These are phyloP conservation scores for Steinernema hermaphroditum DNA, from an alignment of 2,888 invertebrate species.

Conservation along the genomic window DNA sequence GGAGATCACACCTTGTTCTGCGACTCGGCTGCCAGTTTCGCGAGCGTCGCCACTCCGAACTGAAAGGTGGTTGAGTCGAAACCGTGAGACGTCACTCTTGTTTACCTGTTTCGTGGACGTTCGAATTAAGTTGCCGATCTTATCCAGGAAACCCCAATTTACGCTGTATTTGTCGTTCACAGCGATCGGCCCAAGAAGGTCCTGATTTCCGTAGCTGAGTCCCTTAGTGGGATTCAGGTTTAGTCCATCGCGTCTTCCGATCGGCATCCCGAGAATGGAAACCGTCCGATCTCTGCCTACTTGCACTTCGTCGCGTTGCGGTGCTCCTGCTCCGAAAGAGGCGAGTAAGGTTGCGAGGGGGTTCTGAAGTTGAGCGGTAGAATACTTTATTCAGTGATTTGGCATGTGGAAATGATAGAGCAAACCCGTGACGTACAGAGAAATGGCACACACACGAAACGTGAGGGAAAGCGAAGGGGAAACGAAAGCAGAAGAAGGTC, in stretches of 20 bases:
- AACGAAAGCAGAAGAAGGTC: not conserved
- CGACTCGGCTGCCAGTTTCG: not conserved
- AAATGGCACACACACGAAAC: slow-evolving; percentile 2
- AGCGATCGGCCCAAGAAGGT: slow-evolving; percentile 46
- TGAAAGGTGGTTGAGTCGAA: not conserved
- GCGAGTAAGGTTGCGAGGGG: slow-evolving; percentile 35
- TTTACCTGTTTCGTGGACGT: slow-evolving; percentile 22
- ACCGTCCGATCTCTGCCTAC: slow-evolving; percentile 40
- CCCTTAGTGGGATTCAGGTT: slow-evolving; percentile 40
- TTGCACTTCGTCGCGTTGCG: slow-evolving; percentile 41
- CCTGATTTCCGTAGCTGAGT: slow-evolving; percentile 43
- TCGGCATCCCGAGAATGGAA: slow-evolving; percentile 43
- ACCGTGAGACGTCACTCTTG: not conserved
- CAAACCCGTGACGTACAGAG: slow-evolving; percentile 9
- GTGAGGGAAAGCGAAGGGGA: not conserved
- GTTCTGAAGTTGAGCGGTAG: slow-evolving; percentile 3
- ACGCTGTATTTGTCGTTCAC: slow-evolving; percentile 47
- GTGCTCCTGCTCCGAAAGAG: slow-evolving; percentile 27
- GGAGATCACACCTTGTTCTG: not conserved
- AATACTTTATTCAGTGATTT: not conserved
- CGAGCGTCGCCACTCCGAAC: not conserved
- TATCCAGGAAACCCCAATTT: slow-evolving; percentile 43
- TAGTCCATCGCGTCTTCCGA: slow-evolving; percentile 42
- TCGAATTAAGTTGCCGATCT: slow-evolving; percentile 34
- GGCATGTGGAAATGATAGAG: not conserved